Percentiles rank a stretch among this genome's conserved stretches.
Conservation (phyloP, 2,888 invertebrate species). For the Stenchaetothrips biformis region DNA sequence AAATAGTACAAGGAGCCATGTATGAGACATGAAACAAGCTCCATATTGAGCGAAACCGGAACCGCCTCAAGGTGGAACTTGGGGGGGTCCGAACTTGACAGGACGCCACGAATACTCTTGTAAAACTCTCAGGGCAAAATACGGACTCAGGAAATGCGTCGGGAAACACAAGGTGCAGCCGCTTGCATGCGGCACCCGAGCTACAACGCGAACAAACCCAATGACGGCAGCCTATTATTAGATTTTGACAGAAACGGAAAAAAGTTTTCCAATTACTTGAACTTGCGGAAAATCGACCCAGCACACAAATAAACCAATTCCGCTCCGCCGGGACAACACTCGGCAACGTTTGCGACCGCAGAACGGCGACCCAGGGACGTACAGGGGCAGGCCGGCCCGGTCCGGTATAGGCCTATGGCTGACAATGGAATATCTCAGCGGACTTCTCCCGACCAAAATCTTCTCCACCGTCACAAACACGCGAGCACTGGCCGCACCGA, state of each 20-base stretch:
- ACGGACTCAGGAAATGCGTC: background rate
- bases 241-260: conserved; percentile 2
- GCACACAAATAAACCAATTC: background rate
- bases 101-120: background rate
- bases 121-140: background rate
- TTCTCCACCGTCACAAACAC: background rate
- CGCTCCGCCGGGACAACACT: background rate
- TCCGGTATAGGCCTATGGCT: conserved; percentile 22
- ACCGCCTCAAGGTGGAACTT: background rate
- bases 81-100: background rate
- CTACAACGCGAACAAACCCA: background rate
- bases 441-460: background rate
- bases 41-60: background rate
- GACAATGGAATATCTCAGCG: background rate
- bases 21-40: background rate
- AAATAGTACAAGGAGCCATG: no score
- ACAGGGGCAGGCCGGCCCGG: conserved; percentile 3
- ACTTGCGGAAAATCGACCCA: background rate
- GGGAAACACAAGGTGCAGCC: background rate
- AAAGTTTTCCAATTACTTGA: background rate
- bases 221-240: conserved; percentile 10
- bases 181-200: background rate
- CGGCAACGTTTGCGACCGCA: background rate
- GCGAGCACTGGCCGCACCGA: background rate
- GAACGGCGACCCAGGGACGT: background rate